Base-by-base conservation (phyloP, 2,888 invertebrate genomes). In the Cynaeus angustus region DNA sequence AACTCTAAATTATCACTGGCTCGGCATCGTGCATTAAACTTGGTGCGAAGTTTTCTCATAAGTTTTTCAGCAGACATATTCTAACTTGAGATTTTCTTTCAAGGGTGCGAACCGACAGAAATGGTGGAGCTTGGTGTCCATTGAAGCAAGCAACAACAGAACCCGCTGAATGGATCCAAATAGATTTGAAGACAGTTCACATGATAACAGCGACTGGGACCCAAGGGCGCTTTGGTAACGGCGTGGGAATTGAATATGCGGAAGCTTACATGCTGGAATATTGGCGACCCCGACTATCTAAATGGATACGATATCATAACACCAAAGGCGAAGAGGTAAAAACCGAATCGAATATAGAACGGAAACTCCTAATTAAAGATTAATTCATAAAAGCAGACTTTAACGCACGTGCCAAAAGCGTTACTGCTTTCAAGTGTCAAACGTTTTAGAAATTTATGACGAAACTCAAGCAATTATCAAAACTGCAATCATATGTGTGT, bases 51-150 rank as follows among this genome's bases (percentile, higher is more conserved):
- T 33, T 33, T 33, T 33, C 33, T 33, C 33, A 33, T 33, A 41
- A 41, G 41, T 41, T 41, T 41, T 41, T 41, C 41, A n/a, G 41
- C 13, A 12, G 41, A 41, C 13, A 10, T 28, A 28, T 52, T 28
- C 30, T 52, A 8, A 16, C 14, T 55, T 38, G 43, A 12, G 45
- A 41, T 38, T 52, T 70, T 56, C 53, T 69, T 86, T 87, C 21
- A 89, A 97, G 97, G 82, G 88, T 97, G 76, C 91, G 93, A 75
- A 91, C 91, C 75, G 96, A 97, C 82, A 89, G 89, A 78, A 91
- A 91, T 80, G 95, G 96, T 12, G 97, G 97, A 43, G 97, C 97
- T 0, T 97, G 97, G 97, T 97, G 97, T 86, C 97, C 97, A n/a
- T 90, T 91, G 83, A 88, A 90, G 71, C 92, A 92, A 84, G 92